Conservation (phyloP, 2,888 invertebrate genomes). For the Drosophila mimica region DNA sequence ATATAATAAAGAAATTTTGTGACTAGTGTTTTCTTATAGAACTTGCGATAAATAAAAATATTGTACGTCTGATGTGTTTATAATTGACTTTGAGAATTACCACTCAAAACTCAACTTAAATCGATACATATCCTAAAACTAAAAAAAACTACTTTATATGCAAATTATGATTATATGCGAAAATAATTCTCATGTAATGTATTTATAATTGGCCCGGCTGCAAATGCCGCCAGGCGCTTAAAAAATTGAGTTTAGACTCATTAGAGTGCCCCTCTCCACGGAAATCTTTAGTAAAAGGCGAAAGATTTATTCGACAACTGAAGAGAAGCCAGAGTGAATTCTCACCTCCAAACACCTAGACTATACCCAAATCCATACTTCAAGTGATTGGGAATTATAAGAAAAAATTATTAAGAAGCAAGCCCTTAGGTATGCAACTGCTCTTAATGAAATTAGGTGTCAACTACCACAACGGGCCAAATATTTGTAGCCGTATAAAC, state of each 20-base stretch:
- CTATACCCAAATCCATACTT: neutral
- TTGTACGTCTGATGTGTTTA: neutral
- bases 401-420: neutral
- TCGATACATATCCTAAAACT: neutral
- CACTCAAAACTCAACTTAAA: neutral
- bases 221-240: conserved; percentile 1
- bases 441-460: too few species aligned
- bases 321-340: conserved; percentile 87
- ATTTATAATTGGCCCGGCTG: conserved; percentile 17
- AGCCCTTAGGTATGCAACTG: neutral
- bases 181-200: rapidly evolving
- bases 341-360: rapidly evolving
- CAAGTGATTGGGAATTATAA: neutral
- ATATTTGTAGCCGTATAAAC: too few species aligned
- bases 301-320: conserved; percentile 89
- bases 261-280: conserved; percentile 89
- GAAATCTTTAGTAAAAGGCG: conserved; percentile 92
- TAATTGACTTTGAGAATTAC: neutral
- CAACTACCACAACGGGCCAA: too few species aligned
- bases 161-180: rapidly evolving
- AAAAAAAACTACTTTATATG: neutral
- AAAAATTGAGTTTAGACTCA: conserved; percentile 13
- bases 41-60: neutral
- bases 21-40: too few species aligned
- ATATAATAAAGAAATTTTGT: neutral